These are phyloP conservation scores for Gymnoscopelus microlampas DNA, from an alignment of 2,797 vertebrate species.

Conservation along the genomic window DNA sequence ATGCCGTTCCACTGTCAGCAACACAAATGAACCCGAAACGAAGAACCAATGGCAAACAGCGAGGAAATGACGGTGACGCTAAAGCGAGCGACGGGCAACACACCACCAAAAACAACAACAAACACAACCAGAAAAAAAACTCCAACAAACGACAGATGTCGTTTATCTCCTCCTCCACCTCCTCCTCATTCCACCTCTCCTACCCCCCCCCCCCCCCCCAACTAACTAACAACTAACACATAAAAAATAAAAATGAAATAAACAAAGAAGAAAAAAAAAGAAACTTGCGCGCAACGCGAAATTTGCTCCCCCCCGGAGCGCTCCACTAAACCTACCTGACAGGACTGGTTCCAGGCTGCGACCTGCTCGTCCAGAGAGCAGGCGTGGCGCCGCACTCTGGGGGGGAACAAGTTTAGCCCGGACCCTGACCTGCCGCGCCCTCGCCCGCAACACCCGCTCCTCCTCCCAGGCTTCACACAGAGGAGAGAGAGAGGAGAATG, in stretches of 20 bases:
- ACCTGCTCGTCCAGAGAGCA: slow-evolving; percentile 87
- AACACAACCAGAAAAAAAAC: slow-evolving; percentile 23
- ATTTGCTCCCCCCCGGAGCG: slow-evolving; percentile 85
- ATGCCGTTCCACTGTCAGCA: slow-evolving; percentile 38
- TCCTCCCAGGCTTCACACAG: slow-evolving; percentile 84
- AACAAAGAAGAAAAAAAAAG: slow-evolving; percentile 51
- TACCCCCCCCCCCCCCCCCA: slow-evolving; percentile 33
- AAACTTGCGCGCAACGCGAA: slow-evolving; percentile 67
- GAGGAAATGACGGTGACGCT: too few species aligned
- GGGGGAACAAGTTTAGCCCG: slow-evolving; percentile 86
- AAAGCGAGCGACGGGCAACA: too few species aligned
- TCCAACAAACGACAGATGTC: slow-evolving; percentile 44
- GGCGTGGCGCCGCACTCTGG: slow-evolving; percentile 84
- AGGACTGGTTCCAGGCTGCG: slow-evolving; percentile 87
- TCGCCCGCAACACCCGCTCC: slow-evolving; percentile 84
- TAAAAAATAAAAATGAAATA: slow-evolving; percentile 3
- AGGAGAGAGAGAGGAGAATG: slow-evolving; percentile 84
- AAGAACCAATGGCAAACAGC: slow-evolving; percentile 18
- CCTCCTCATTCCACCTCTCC: slow-evolving; percentile 16
- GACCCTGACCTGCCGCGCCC: slow-evolving; percentile 78
- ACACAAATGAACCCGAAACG: slow-evolving; percentile 25
- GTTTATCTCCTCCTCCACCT: background rate
- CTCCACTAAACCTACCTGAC: slow-evolving; percentile 82
- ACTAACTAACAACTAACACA: slow-evolving; percentile 45
- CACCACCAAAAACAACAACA: too few species aligned